Base-by-base conservation (phyloP, 2,888 invertebrate genomes). In the Chydorus sphaericus region DNA sequence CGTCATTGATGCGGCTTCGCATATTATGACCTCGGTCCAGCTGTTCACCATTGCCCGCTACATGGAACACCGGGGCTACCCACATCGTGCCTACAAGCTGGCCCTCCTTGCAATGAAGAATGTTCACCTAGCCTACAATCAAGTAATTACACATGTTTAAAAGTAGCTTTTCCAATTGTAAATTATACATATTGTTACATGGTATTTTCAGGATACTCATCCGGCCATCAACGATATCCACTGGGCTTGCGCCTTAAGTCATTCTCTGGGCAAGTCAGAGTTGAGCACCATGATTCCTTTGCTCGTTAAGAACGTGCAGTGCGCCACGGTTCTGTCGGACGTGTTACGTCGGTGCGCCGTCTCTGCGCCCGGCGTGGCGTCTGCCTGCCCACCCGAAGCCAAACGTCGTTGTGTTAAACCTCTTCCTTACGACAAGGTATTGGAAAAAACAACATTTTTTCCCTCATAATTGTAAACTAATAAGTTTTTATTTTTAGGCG, bases 181-280 rank as follows among this genome's bases (percentile, higher is more conserved):
- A n/a, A n/a, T n/a, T n/a, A n/a, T n/a, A n/a, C n/a, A n/a, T n/a
- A n/a, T n/a, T n/a, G n/a, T n/a, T n/a, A n/a, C n/a, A n/a, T n/a
- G n/a, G n/a, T n/a, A n/a, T n/a, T n/a, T n/a, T 1, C 61, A 83
- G 81, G 88, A 88, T 71, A 82, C 84, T 28, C 86, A 87, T 71
- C 86, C 86, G 0, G 85, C 86, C 62, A 86, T 88, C 66, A 83
- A 83, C 61, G 87, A 88, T 71, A 86, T 88, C 65, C 85, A 88
- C 71, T 88, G 88, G 88, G 86, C 87, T 28, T 86, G 86, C 64
- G 84, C 83, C 56, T 72, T 88, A 30, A 83, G 85, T 60, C 86
- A 87, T 66, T 84, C 85, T 2, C 70, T 88, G 57, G 87, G 87
- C 44, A 81, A 85, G 64, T 77, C 79, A 7, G 86, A 87, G 69